Percentiles rank a stretch among this genome's conserved stretches.
Evolutionary conservation across 2,888 invertebrate species (phyloP).

Genomic region (Eilema griseolum): DNA sequence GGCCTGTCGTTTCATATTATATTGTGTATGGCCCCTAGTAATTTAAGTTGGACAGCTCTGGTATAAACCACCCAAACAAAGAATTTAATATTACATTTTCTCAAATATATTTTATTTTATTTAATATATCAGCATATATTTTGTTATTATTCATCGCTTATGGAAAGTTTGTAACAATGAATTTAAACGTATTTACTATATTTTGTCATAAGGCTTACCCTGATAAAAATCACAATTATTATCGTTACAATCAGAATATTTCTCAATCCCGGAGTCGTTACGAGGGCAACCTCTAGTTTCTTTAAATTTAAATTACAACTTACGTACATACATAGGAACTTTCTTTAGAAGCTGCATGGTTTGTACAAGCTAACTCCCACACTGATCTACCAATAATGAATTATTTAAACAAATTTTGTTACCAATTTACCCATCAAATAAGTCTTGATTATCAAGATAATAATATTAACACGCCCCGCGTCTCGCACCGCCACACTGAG

Average conservation of each 20-base stretch:
- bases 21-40: neutral
- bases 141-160: conserved; percentile 9
- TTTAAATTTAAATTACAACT: conserved; percentile 83
- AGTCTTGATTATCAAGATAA: conserved; percentile 76
- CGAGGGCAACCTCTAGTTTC: conserved; percentile 77
- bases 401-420: conserved; percentile 77
- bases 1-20: neutral
- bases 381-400: conserved; percentile 85
- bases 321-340: conserved; percentile 88
- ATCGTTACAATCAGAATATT: conserved; percentile 66
- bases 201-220: conserved; percentile 73
- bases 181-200: conserved; percentile 41
- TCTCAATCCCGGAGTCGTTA: conserved; percentile 67
- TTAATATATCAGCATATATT: neutral
- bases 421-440: conserved; percentile 73
- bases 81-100: neutral
- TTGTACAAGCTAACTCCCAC: conserved; percentile 87
- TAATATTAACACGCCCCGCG: conserved; percentile 59
- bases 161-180: conserved; percentile 29
- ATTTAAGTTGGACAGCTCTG: neutral
- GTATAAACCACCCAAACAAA: too few relatives aligned
- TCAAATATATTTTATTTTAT: neutral
- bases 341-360: conserved; percentile 87
- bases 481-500: conserved; percentile 56
- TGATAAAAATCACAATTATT: conserved; percentile 77